Percentiles rank a stretch among this genome's conserved stretches.
Conservation (phyloP, 2,113 vertebrate genomes). For the Melanostigma gelatinosum region DNA sequence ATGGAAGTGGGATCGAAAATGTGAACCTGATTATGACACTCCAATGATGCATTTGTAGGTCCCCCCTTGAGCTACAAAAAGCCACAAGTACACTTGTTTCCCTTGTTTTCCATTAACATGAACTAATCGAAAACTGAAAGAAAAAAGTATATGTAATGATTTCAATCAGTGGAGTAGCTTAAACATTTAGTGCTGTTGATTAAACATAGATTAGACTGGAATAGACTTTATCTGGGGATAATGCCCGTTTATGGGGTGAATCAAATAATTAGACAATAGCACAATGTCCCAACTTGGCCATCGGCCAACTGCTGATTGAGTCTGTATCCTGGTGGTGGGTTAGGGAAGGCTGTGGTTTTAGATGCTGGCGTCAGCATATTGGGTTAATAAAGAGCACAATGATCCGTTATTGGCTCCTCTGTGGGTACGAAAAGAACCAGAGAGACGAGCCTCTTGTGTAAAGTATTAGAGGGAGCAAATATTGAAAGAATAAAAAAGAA, state of each 20-base stretch:
- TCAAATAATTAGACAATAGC: slow-evolving; percentile 56
- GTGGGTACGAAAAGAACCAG: slow-evolving; percentile 18
- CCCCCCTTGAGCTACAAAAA: slow-evolving; percentile 45
- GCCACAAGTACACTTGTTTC: slow-evolving; percentile 49
- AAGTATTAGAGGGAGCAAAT: slow-evolving; percentile 27
- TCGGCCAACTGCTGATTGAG: slow-evolving; percentile 47
- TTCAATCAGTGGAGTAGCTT: slow-evolving; percentile 52
- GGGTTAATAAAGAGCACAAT: slow-evolving; percentile 49
- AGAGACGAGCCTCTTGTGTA: slow-evolving; percentile 5
- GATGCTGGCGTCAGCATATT: slow-evolving; percentile 45
- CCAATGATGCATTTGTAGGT: slow-evolving; percentile 53
- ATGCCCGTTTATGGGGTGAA: slow-evolving; percentile 45
- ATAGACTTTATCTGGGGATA: slow-evolving; percentile 39
- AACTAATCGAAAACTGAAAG: slow-evolving; percentile 3
- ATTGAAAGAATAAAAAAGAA: slow-evolving; percentile 12
- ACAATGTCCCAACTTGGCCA: slow-evolving; percentile 34
- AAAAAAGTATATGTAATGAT: slow-evolving; percentile 15
- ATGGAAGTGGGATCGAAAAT: slow-evolving; percentile 31
- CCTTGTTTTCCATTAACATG: slow-evolving; percentile 56
- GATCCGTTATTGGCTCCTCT: slow-evolving; percentile 45
- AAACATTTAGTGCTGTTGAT: slow-evolving; percentile 40
- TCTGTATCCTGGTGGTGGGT: slow-evolving; percentile 36
- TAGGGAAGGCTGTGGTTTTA: slow-evolving; percentile 19
- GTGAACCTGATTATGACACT: slow-evolving; percentile 47
- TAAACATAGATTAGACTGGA: slow-evolving; percentile 36